A percentile compares a stretch with the other conserved stretches of the same genome.
phyloP scores from a whole-genome alignment of 2,113 vertebrate species.

The Laticauda laticaudata region DNA sequence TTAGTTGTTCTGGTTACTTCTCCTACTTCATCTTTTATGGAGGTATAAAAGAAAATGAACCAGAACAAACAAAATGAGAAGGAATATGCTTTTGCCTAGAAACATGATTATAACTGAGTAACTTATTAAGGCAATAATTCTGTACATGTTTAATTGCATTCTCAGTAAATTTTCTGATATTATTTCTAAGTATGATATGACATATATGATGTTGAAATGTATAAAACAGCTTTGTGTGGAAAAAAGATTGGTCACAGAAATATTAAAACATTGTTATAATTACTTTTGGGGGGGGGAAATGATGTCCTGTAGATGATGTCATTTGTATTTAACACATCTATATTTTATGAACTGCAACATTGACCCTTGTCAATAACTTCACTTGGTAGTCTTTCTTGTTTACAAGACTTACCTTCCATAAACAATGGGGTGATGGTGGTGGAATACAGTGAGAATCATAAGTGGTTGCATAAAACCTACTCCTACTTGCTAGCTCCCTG shows the following conservation, averaged over 20 bases:
- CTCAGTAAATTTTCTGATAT: not conserved
- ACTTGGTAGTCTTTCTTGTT: not conserved
- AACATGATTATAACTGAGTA: not conserved
- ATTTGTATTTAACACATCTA: not conserved
- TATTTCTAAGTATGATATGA: not conserved
- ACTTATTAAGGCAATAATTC: not conserved
- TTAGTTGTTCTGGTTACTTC: slow-evolving; percentile 6
- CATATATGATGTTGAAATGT: not conserved
- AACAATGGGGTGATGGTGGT: too few species aligned
- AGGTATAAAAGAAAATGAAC: slow-evolving; percentile 1
- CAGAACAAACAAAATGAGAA: not conserved
- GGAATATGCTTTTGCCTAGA: not conserved
- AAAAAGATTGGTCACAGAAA: not conserved
- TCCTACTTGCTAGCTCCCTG: too few species aligned
- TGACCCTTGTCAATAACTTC: not conserved
- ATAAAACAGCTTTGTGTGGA: not conserved
- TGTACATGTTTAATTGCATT: not conserved
- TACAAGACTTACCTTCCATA: not conserved
- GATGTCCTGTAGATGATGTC: not conserved
- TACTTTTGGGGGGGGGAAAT: not conserved
- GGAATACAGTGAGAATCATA: too few species aligned
- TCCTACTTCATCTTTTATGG: not conserved
- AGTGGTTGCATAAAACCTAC: too few species aligned
- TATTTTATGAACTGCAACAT: not conserved
- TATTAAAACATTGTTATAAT: not conserved